Evolutionary conservation across 64 coral and sea anemone species (phyloP), one percentile per base, ranked within the genome.

Genomic region (Stichodactyla helianthus): DNA sequence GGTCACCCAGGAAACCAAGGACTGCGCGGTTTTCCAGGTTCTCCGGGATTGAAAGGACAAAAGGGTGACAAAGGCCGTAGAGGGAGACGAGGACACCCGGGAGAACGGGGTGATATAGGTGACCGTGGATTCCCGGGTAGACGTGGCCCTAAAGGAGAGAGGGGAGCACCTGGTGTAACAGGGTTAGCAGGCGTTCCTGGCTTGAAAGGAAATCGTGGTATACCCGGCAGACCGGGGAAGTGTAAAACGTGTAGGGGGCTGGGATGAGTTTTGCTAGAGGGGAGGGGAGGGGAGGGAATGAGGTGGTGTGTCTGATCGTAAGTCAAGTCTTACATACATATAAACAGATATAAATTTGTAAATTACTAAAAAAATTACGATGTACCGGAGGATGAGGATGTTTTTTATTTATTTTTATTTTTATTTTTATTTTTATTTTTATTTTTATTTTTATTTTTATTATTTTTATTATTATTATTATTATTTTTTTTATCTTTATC

Each of bases 61-160:
- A 82, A 82, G 54, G 79, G 79, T 10, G 79, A 82, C 79, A 57
- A 82, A 57, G 79, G 79, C 17, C 79, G 22, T 54, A 53, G 54
- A 16, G 79, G 79, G 53, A 82, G 54, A 53, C 51, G 54, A 54
- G 79, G 79, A 26, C 79, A 16, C 13, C 44, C 51, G 6, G 79
- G 79, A 11, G 51, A 53, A 82, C 79, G 54, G 12, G 79, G 79
- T 10, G 51, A 54, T 2, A 53, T 53, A 18, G 79, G 79, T 10
- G 26, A 11, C 52, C 54, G 51, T 52, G 79, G 79, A 8, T 57
- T 23, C 53, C 18, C 51, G 15, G 79, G 79, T 17, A 82, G 50
- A 82, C 18, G 5, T 54, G 79, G 79, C 7, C 16, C 79, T 10
- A 82, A 82, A 82, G 79, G 79, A 74, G 68, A 74, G 25, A 27